Evolutionary conservation across 2,113 vertebrate genomes (phyloP), one percentile per base, ranked within the genome.

Genomic region (Aepyceros melampus): DNA sequence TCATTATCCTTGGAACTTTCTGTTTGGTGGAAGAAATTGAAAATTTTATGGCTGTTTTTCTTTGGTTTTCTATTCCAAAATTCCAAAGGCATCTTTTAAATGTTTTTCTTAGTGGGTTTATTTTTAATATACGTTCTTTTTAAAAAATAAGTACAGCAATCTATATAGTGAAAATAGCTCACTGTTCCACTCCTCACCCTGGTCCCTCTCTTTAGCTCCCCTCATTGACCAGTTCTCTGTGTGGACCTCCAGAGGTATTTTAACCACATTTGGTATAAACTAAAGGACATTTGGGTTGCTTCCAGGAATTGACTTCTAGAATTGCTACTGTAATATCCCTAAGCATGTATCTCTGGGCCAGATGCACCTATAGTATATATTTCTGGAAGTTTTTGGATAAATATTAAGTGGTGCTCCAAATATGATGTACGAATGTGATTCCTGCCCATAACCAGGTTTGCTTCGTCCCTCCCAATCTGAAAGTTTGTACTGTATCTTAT

Each of bases 11-110:
- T 74, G 33, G 40, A 93, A 67, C 43, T 51, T 12, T 78, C 64
- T 45, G 29, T 94, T 85, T 62, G 67, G 33, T 47, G 25, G 56
- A 67, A 53, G 36, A 91, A 90, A 96, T 3, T 87, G 49, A 94
- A 89, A 83, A 8, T 67, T 88, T 90, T 76, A 56, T 76, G 87
- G 74, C 45, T 88, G 47, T 31, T 91, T 95, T 88, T 55, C 23
- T 27, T 90, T 95, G 79, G 36, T 56, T 90, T 90, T 62, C 23
- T 93, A 36, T 83, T 96, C 53, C 47, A 56, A 89, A 97, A 88
- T 31, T 95, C 47, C 43, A 76, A 87, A 89, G 87, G 14, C 40
- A 89, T 83, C 84, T 83, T 86, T 15, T 84, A 79, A 62, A 14
- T 79, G n/a, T 67, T 86, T 81, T 51, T 74, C 43, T 89, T 45